phyloP scores from a whole-genome alignment of 1,140 invertebrate species.

The Amyelois transitella region DNA sequence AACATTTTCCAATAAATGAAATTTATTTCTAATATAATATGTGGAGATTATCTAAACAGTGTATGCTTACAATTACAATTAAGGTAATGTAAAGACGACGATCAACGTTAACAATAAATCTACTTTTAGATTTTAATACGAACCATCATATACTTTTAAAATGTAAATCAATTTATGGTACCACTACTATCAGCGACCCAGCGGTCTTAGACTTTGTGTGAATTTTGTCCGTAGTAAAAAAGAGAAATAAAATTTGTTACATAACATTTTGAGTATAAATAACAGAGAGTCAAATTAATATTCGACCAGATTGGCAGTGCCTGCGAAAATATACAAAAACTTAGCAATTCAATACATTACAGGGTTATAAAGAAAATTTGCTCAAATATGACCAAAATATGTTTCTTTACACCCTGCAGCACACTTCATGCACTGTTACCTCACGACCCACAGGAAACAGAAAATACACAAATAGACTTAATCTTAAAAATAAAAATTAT shows the following conservation, averaged over 20 bases:
- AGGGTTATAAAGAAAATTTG: not conserved
- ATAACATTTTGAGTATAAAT: not conserved
- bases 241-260: too few relatives aligned
- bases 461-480: not conserved
- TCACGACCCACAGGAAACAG: not conserved
- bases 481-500: not conserved
- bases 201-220: too few relatives aligned
- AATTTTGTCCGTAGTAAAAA: too few relatives aligned
- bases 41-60: conserved; percentile 41
- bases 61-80: not conserved
- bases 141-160: not conserved
- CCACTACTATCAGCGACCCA: not conserved
- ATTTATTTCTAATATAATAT: conserved; percentile 52
- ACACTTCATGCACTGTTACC: too few relatives aligned
- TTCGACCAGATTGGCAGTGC: not conserved
- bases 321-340: not conserved
- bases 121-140: conserved; percentile 1
- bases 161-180: not conserved
- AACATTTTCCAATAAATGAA: conserved; percentile 40
- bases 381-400: too few relatives aligned
- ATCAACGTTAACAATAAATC: conserved; percentile 13
- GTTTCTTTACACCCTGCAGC: too few relatives aligned
- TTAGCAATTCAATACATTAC: not conserved
- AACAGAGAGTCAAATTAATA: not conserved
- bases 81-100: not conserved